Conservation (phyloP, 2,888 invertebrate genomes). For the Bombylius discolor region DNA sequence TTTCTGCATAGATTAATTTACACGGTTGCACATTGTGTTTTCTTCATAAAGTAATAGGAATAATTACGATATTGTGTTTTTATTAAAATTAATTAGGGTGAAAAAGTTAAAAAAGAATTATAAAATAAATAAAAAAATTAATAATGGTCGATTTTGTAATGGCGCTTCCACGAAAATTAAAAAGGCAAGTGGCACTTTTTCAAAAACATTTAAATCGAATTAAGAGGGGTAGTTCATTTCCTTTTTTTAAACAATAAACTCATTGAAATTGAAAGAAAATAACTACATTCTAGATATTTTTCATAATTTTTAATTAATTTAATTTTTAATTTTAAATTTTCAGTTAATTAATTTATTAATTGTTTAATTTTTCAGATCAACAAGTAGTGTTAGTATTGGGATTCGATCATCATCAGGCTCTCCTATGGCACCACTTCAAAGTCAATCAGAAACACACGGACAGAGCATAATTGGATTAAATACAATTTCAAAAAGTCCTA, state of each 20-base stretch:
- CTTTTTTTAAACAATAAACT: no score
- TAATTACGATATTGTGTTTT: no score
- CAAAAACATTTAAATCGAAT: no score
- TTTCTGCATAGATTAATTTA: no score
- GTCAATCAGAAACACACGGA: conserved; percentile 23
- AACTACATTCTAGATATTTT: no score
- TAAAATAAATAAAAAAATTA: no score
- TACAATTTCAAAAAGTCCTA: conserved; percentile 21
- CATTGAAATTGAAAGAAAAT: no score
- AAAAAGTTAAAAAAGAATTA: no score
- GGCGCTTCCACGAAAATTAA: neutral
- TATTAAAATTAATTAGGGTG: no score
- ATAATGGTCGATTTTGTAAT: neutral
- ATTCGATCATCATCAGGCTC: conserved; percentile 24
- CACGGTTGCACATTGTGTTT: no score
- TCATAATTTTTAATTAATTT: neutral
- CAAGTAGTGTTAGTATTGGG: conserved; percentile 28
- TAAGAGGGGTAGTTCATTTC: no score
- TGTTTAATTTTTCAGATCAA: conserved; percentile 23
- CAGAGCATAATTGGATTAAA: conserved; percentile 25
- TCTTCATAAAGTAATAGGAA: no score
- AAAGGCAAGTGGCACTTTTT: neutral
- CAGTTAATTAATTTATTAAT: neutral
- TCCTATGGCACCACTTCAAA: conserved; percentile 33
- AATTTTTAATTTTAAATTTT: neutral